A percentile compares a stretch with the other conserved stretches of the same genome.
Evolutionary conservation across 2,797 vertebrate genomes (phyloP).

Genomic region (Anolis apletophallus): DNA sequence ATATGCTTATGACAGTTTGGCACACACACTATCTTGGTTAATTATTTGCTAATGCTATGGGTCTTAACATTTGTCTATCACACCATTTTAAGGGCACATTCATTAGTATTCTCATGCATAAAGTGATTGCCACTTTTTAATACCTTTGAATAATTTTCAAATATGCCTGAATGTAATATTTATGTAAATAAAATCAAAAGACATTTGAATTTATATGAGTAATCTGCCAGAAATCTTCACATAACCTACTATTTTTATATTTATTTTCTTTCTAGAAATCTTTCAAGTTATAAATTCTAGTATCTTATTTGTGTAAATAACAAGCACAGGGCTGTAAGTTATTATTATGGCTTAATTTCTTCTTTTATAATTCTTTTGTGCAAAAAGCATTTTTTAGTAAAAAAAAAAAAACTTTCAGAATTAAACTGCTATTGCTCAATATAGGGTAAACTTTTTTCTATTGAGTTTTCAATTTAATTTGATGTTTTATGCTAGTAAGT

Average conservation of each 20-base stretch:
- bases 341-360: conserved; percentile 42
- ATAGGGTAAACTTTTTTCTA: neutral
- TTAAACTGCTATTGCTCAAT: neutral
- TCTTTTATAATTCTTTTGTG: conserved; percentile 36
- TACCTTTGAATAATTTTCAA: conserved; percentile 12
- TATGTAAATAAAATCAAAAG: conserved; percentile 47
- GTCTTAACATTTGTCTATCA: neutral
- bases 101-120: conserved; percentile 35
- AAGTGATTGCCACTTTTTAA: conserved; percentile 26
- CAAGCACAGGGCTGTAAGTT: conserved; percentile 15
- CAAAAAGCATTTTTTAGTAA: conserved; percentile 26
- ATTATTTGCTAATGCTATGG: neutral
- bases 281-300: conserved; percentile 21
- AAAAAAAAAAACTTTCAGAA: conserved; percentile 43
- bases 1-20: neutral
- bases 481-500: conserved; percentile 33
- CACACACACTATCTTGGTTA: no score
- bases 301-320: conserved; percentile 31
- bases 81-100: conserved; percentile 3
- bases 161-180: conserved; percentile 44
- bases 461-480: neutral
- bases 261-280: conserved; percentile 8
- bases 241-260: conserved; percentile 36
- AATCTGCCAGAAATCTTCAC: conserved; percentile 31
- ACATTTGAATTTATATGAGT: conserved; percentile 39